Conservation (phyloP, 1,140 invertebrate genomes). For the Zophobas morio region DNA sequence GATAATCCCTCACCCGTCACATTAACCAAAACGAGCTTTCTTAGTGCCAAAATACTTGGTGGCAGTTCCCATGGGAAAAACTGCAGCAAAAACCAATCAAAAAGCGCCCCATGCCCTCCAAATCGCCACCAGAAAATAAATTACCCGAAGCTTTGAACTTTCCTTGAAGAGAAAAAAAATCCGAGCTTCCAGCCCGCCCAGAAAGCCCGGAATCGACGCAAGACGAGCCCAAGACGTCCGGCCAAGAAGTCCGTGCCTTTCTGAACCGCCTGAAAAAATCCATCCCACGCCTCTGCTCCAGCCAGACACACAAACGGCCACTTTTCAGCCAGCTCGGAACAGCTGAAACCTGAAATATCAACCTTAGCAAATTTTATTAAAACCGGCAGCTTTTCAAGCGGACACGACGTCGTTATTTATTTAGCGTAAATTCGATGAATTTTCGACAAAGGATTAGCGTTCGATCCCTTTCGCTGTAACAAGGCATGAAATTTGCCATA, state of each 20-base stretch:
- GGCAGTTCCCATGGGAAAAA: not conserved
- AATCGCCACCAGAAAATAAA: not conserved
- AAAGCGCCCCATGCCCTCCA: not conserved
- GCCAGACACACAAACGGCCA: not conserved
- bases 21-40: conserved; percentile 36
- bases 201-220: not conserved
- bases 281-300: too few relatives aligned
- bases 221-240: not conserved
- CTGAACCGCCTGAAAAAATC: too few relatives aligned
- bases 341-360: conserved; percentile 11
- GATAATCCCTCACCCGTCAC: conserved; percentile 42
- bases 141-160: too few relatives aligned
- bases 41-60: conserved; percentile 20
- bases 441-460: conserved; percentile 33
- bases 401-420: conserved; percentile 25
- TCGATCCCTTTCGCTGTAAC: conserved; percentile 25
- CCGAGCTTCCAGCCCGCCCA: not conserved
- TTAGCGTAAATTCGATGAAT: conserved; percentile 43
- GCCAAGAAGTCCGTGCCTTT: not conserved
- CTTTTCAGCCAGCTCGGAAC: not conserved
- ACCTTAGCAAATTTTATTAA: conserved; percentile 2
- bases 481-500: conserved; percentile 38
- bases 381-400: not conserved
- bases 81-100: not conserved
- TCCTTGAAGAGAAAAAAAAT: too few relatives aligned